Conservation (phyloP, 2,888 invertebrate species). For the Xestobium rufovillosum region DNA sequence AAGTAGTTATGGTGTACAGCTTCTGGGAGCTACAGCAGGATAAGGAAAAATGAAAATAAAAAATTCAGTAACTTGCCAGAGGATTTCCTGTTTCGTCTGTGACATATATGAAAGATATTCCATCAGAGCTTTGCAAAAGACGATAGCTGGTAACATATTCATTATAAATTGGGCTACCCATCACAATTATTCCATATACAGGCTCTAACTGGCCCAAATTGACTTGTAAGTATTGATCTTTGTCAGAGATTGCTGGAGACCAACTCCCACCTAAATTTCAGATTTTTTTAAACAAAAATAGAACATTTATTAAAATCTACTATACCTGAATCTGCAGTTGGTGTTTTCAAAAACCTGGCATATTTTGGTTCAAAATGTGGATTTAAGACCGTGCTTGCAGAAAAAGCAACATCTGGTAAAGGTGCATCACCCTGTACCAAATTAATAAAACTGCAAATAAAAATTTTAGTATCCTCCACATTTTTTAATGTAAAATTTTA, state of each 20-base stretch:
- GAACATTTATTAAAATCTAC: neutral
- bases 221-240: conserved; percentile 60
- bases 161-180: conserved; percentile 60
- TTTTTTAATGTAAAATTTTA: conserved; percentile 4
- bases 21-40: no score
- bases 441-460: conserved; percentile 37
- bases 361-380: conserved; percentile 47
- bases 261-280: conserved; percentile 55
- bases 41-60: no score
- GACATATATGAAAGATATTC: conserved; percentile 52
- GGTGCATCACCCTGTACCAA: conserved; percentile 46
- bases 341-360: conserved; percentile 45
- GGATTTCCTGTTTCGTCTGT: conserved; percentile 43
- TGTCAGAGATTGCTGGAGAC: conserved; percentile 55
- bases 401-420: conserved; percentile 49
- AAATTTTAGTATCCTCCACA: neutral
- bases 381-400: conserved; percentile 51
- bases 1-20: no score
- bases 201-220: conserved; percentile 55
- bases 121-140: conserved; percentile 63
- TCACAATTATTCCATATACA: conserved; percentile 65
- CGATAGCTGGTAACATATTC: conserved; percentile 74
- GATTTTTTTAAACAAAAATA: neutral
- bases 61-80: conserved; percentile 47
- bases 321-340: conserved; percentile 29